Conservation (phyloP, 2,113 vertebrate species). For the Lampris incognitus region DNA sequence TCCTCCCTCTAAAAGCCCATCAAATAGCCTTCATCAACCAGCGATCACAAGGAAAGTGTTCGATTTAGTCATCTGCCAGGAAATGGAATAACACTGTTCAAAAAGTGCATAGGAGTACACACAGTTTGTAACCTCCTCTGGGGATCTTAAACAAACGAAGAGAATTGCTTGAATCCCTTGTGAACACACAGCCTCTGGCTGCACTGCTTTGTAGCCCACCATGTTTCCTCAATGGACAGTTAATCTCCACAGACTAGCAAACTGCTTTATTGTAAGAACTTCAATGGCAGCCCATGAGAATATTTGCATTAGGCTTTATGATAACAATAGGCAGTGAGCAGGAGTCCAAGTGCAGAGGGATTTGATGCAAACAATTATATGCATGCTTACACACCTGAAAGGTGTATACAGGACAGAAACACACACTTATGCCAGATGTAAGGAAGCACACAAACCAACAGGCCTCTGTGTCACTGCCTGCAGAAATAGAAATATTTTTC, state of each 20-base stretch:
- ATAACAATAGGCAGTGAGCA: conserved; percentile 53
- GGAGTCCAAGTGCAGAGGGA: conserved; percentile 35
- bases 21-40: conserved; percentile 29
- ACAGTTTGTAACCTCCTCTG: conserved; percentile 52
- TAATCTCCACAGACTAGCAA: conserved; percentile 68
- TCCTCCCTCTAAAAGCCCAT: conserved; percentile 32
- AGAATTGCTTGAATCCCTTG: conserved; percentile 68
- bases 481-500: neutral
- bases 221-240: conserved; percentile 61
- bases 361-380: conserved; percentile 35
- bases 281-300: conserved; percentile 64
- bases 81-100: conserved; percentile 61
- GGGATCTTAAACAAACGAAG: conserved; percentile 73
- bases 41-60: conserved; percentile 39
- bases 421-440: neutral
- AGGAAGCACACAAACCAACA: neutral
- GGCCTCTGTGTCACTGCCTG: conserved; percentile 29
- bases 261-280: conserved; percentile 64
- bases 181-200: conserved; percentile 71
- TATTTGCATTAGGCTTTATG: conserved; percentile 55
- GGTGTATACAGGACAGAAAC: too few relatives aligned
- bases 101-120: conserved; percentile 50
- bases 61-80: conserved; percentile 44
- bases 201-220: conserved; percentile 69
- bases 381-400: neutral